Percentiles rank a stretch among this genome's conserved stretches.
These are phyloP conservation scores for Abramis brama DNA, from an alignment of 2,113 vertebrate genomes.

Conservation along the genomic window DNA sequence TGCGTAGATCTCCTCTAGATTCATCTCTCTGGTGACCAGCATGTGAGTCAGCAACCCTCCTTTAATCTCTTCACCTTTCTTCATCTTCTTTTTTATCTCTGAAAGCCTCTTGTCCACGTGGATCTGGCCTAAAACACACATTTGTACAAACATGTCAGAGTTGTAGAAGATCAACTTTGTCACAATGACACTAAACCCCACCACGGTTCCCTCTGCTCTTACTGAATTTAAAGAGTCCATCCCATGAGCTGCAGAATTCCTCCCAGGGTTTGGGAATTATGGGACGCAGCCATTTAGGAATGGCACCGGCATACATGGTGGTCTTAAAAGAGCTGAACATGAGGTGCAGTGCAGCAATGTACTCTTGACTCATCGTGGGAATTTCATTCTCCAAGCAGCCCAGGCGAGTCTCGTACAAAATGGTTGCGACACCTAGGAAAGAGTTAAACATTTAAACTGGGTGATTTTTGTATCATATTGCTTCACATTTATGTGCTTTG, in stretches of 20 bases:
- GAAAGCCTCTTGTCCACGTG: constrained; percentile 83
- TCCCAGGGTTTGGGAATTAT: constrained; percentile 90
- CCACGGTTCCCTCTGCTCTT: constrained; percentile 59
- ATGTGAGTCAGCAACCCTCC: constrained; percentile 88
- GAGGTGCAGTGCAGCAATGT: constrained; percentile 86
- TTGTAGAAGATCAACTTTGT: neutral
- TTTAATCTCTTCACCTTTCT: constrained; percentile 76
- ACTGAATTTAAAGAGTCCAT: constrained; percentile 96
- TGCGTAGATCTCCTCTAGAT: constrained; percentile 90
- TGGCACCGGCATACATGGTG: constrained; percentile 92
- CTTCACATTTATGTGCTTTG: neutral
- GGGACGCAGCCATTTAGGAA: constrained; percentile 90
- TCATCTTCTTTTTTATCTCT: constrained; percentile 78
- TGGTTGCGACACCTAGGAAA: constrained; percentile 82
- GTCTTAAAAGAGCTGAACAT: constrained; percentile 97
- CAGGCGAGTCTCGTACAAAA: constrained; percentile 86
- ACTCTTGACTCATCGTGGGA: constrained; percentile 83
- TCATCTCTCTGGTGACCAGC: constrained; percentile 84
- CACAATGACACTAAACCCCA: neutral
- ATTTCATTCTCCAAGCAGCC: constrained; percentile 86
- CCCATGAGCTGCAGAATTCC: constrained; percentile 93
- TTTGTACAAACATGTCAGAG: neutral
- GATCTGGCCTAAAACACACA: constrained; percentile 79
- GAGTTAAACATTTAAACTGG: neutral
- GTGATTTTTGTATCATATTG: neutral